Base-by-base conservation (phyloP, 2,797 vertebrate species). In the Phyllotis vaccarum region DNA sequence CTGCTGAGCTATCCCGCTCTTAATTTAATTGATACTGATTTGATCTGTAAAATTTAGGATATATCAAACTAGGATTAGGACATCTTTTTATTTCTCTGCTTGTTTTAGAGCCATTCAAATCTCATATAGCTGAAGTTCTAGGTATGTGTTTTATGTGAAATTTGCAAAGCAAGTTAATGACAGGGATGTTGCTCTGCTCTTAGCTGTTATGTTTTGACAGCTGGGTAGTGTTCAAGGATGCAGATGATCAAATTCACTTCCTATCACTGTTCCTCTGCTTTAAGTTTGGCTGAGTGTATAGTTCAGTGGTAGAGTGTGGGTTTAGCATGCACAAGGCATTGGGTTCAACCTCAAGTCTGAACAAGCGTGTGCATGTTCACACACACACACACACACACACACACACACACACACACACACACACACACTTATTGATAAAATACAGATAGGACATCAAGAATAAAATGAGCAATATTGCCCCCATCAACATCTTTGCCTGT, bases 1-100 rank as follows among this genome's bases (percentile, higher is more conserved):
- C 34, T 29, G 22, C 22, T 54, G 46, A 19, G 49, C 16, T 37
- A 2, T 86, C 27, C 72, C 79, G 58, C 82, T 89, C 83, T 92
- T 74, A 72, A 60, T 95, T 92, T 81, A 24, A 31, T 78, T 92
- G 72, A 29, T 58, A 62, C 5, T 21, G 14, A 66, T 66, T 93
- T 81, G 37, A 80, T 76, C 89, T 94, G 64, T 70, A 90, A 37
- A 92, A 82, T 74, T 90, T 80, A 66, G 52, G 40, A 54, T 68
- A 2, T 78, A 43, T 64, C 10, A 60, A 76, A 87, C 34, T 29
- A 78, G 46, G 13, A 4, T 8, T 72, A 49, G 72, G 60, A 91
- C 2, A 16, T 90, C 2, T 31, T 43, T 72, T 31, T 6, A 21
- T n/a, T 49, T 16, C 7, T 34, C 29, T 37, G 11, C 24, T 74